A percentile compares a stretch with the other conserved stretches of the same genome.
phyloP scores from a whole-genome alignment of 2,888 invertebrate species.

The Drosophila fungiperda region DNA sequence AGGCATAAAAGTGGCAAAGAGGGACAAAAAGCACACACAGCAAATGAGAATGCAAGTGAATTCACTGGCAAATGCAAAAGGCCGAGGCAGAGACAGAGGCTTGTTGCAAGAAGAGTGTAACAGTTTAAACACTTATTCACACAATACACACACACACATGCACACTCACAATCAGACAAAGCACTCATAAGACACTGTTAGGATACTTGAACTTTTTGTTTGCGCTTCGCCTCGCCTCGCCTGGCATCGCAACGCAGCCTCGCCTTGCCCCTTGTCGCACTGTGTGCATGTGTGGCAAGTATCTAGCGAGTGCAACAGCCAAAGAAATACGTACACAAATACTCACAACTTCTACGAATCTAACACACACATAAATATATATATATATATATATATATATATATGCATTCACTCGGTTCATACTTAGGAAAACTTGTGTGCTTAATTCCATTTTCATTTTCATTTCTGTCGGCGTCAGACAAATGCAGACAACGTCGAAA shows the following conservation, averaged over 20 bases:
- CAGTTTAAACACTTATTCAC: conserved; percentile 62
- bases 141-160: conserved; percentile 45
- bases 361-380: conserved; percentile 2
- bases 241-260: not conserved
- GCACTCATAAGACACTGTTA: conserved; percentile 66
- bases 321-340: conserved; percentile 48
- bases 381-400: not conserved
- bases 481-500: conserved; percentile 22
- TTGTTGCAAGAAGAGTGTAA: conserved; percentile 37
- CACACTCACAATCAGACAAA: conserved; percentile 59
- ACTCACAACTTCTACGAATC: conserved; percentile 44
- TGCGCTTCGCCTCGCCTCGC: conserved; percentile 37
- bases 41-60: conserved; percentile 57
- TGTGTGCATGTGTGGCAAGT: conserved; percentile 45
- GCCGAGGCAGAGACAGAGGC: not conserved
- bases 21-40: not conserved
- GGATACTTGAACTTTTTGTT: conserved; percentile 70
- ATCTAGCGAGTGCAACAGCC: conserved; percentile 34
- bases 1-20: not conserved
- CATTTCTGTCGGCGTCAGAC: conserved; percentile 55
- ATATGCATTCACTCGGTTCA: conserved; percentile 25
- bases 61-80: conserved; percentile 19
- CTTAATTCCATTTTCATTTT: conserved; percentile 80
- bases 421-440: conserved; percentile 61
- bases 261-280: conserved; percentile 11